Conservation (phyloP, 1,140 invertebrate species). For the Zeugodacus cucurbitae region DNA sequence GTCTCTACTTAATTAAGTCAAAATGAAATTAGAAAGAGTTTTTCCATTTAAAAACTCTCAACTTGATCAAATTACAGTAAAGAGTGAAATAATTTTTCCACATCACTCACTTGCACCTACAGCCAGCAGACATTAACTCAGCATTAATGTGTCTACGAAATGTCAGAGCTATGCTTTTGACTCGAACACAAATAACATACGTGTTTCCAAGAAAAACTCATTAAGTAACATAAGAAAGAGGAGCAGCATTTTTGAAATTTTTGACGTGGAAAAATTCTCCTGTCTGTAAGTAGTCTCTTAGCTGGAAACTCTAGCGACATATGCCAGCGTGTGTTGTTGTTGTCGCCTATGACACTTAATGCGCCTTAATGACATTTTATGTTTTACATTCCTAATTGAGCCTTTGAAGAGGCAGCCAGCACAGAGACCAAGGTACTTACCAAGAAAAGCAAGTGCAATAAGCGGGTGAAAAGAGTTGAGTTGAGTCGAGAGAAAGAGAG, state of each 20-base stretch:
- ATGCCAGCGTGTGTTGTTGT: background rate
- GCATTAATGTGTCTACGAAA: too few relatives aligned
- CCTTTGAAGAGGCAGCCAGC: background rate
- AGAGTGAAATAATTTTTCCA: too few relatives aligned
- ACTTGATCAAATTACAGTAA: too few relatives aligned
- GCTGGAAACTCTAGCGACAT: background rate
- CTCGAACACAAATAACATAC: too few relatives aligned
- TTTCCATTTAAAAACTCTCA: too few relatives aligned
- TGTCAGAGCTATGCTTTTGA: too few relatives aligned
- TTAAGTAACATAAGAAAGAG: background rate
- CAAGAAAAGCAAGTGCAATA: background rate
- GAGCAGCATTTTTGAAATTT: background rate
- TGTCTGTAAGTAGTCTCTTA: background rate
- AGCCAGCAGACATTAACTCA: too few relatives aligned
- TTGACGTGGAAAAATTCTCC: background rate
- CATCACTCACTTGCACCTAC: too few relatives aligned
- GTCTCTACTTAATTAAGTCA: too few relatives aligned
- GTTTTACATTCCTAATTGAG: background rate
- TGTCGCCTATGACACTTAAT: background rate
- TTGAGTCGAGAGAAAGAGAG: too few relatives aligned
- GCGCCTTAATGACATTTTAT: background rate
- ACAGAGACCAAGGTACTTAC: background rate
- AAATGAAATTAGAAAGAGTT: too few relatives aligned
- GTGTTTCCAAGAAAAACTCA: background rate
- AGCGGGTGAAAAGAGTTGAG: background rate